Evolutionary conservation across 1,140 invertebrate genomes (phyloP), one percentile per base, ranked within the genome.

Genomic region (Laodelphax striatellus): DNA sequence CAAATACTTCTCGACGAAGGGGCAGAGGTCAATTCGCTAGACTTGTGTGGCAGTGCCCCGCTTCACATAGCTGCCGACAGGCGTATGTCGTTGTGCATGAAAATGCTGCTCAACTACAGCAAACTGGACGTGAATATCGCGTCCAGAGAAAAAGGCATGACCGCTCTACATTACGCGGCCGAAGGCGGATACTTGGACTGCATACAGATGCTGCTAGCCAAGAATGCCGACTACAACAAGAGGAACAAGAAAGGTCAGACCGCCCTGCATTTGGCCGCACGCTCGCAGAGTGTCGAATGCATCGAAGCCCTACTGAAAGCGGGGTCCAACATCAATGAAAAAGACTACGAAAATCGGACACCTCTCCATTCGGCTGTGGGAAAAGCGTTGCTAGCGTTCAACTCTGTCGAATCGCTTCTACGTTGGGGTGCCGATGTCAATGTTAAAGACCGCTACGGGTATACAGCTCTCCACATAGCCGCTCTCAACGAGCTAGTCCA

Each of bases 401-500:
- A 87, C 63, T 85, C 88, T 9, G 82, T 87, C 34, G 86, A 88
- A 67, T 80, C 66, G 17, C 71, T 90, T 3, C 82, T 90, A 17
- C 81, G 79, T 62, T 86, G 85, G 77, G 86, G 86, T 8, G 86
- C 88, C 4, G 84, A 92, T 66, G 85, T 93, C 0, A 92, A 94
- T 69, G 80, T 83, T 44, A 84, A 87, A 65, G 92, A 95, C 67
- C 85, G 88, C 62, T 92, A 91, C 66, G 92, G 92, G 0, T 93
- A 92, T 70, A 91, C 90, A 0, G 88, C 92, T 0, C 74, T 95
- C 14, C 92, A 94, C 69, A 80, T 94, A 44, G 90, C 90, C 5
- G 89, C 91, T 6, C 71, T 90, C 0, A 90, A 91, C 69, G 88
- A 90, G 31, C 73, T 90, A n/a, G 87, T 87, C 0, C 83, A 85